phyloP scores from a whole-genome alignment of 2,113 vertebrate genomes.

The Scomber colias region DNA sequence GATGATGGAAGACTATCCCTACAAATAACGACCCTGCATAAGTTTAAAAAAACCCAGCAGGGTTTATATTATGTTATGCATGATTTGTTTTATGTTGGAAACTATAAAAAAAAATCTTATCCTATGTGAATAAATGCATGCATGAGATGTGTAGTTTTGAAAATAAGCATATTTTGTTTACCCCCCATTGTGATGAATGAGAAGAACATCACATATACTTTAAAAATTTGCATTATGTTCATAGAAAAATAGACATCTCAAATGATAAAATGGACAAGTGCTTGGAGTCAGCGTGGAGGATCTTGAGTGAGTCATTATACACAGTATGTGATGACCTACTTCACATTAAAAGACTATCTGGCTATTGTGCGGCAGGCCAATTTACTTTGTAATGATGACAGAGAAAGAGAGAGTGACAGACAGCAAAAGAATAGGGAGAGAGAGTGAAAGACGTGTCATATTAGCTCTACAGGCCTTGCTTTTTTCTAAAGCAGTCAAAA shows the following conservation, averaged over 20 bases:
- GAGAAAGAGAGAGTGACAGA: constrained; percentile 35
- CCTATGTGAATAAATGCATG: not conserved
- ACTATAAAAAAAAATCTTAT: constrained; percentile 10
- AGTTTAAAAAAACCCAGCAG: constrained; percentile 25
- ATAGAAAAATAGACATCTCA: not conserved
- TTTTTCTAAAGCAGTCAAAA: constrained; percentile 62
- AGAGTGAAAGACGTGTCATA: constrained; percentile 20
- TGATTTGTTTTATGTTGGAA: constrained; percentile 27
- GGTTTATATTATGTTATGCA: not conserved
- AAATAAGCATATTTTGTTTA: constrained; percentile 11
- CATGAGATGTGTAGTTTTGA: not conserved
- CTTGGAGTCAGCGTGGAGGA: constrained; percentile 20
- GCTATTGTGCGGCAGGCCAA: constrained; percentile 50
- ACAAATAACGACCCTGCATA: constrained; percentile 1
- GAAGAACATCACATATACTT: not conserved
- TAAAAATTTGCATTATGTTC: constrained; percentile 7
- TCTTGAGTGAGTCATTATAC: constrained; percentile 53
- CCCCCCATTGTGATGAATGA: not conserved
- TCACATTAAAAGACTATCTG: constrained; percentile 59
- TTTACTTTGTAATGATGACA: constrained; percentile 51
- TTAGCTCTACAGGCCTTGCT: constrained; percentile 48
- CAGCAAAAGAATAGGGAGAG: constrained; percentile 14
- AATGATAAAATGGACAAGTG: constrained; percentile 35
- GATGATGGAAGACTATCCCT: constrained; percentile 26
- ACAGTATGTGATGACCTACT: constrained; percentile 65